Evolutionary conservation across 2,113 vertebrate species (phyloP), one percentile per base, ranked within the genome.

Genomic region (Clarias batrachus): DNA sequence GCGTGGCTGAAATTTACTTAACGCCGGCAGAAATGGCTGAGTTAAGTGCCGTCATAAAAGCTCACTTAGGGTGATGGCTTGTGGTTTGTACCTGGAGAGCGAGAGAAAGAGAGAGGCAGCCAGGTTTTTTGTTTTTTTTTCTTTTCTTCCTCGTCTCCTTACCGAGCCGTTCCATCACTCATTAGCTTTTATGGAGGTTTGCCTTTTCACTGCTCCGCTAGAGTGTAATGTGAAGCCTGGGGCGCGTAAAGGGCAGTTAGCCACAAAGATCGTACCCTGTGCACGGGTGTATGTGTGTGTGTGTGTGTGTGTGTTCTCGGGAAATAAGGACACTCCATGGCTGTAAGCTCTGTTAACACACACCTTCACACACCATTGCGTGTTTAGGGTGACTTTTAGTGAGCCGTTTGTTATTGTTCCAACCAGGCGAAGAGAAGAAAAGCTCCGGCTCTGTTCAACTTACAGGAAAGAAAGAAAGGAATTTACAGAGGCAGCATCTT

Each of bases 161-260:
- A 62, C 56, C 23, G 17, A 80, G 82, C 41, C 37, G 73, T 84
- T 76, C 71, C 62, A 87, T 87, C 82, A 85, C 83, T 82, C 78
- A 77, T 82, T 89, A 82, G 85, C 37, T 89, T 87, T 87, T 82
- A 82, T 87, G 82, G 82, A 89, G 78, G 68, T 87, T 89, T 73
- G 57, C 63, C 65, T 83, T 86, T 23, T 65, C 56, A 74, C 59
- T 56, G 37, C 66, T 81, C 57, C 14, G 54, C 33, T 70, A n/a
- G 37, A 52, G 86, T 79, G 76, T 84, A 84, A 84, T 87, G 82
- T 62, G 66, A 84, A 27, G 83, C 88, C 83, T 83, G 79, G 77
- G 86, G 73, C 73, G 63, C 30, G 80, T 41, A 85, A 84, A 89
- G n/a, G 83, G 37, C 81, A 82, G 71, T 82, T 89, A 59, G 63